Evolutionary conservation across 2,113 vertebrate genomes (phyloP), one percentile per base, ranked within the genome.

Genomic region (Stictonetta naevosa): DNA sequence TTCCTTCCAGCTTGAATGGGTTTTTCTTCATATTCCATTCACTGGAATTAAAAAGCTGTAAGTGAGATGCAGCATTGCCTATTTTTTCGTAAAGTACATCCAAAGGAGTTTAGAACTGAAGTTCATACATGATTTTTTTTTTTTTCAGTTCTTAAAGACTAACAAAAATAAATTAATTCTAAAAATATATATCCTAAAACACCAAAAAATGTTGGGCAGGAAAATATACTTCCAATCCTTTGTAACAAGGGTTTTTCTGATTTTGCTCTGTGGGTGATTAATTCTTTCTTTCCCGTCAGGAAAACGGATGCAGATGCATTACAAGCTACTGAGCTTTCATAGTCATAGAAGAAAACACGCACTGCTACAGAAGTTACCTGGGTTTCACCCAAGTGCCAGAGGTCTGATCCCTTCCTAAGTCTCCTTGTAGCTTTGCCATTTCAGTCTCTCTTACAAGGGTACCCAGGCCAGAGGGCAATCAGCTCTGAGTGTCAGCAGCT

Each of bases 291-390:
- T 93, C 64, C 56, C 88, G 59, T 52, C 68, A 76, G 42, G 71
- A 90, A 96, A 97, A 96, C 10, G 33, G 88, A 92, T 56, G n/a
- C 76, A 91, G 78, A 56, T 78, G 69, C 46, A 79, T 64, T 72
- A 50, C 60, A 63, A 82, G 59, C 25, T 82, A 76, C 66, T 25
- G 19, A 72, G 29, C 8, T 1, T 26, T 21, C 7, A 73, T 48
- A 83, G 19, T 82, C 36, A n/a, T 76, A 48, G 34, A 3, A 55
- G 46, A 78, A 88, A 84, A 53, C 46, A 81, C 0, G 1, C 31
- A 52, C 8, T 8, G 36, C 38, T 11, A 67, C 21, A 66, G 31
- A 29, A 19, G 33, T 33, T 48, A 62, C 15, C 69, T 42, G 9
- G 2, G 2, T 69, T 87, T 86, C 71, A 80, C 18, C 29, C 25